These are phyloP conservation scores for Centroberyx gerrardi DNA, from an alignment of 2,797 vertebrate species.

Conservation along the genomic window DNA sequence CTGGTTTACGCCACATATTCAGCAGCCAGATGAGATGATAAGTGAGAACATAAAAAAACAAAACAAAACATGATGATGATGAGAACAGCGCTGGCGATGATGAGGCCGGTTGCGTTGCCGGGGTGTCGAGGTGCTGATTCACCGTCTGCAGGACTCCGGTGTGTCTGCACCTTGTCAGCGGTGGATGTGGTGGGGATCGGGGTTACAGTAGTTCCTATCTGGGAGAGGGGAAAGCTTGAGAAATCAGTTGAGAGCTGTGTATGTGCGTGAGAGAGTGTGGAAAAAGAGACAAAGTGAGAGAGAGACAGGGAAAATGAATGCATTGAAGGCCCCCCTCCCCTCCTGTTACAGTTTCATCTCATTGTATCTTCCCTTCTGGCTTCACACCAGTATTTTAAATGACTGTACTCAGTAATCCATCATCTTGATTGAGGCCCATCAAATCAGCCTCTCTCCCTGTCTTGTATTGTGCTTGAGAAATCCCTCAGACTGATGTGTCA, in stretches of 20 bases:
- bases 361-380: constrained; percentile 1
- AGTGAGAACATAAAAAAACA: constrained; percentile 9
- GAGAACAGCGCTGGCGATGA: constrained; percentile 24
- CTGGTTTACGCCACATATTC: constrained; percentile 38
- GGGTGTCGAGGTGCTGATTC: constrained; percentile 36
- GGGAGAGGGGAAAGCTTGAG: not conserved
- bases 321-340: not conserved
- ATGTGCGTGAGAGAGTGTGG: constrained; percentile 23
- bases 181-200: constrained; percentile 27
- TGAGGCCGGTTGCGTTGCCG: constrained; percentile 12
- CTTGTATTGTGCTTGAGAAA: constrained; percentile 49
- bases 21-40: constrained; percentile 36
- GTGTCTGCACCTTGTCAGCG: constrained; percentile 42
- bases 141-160: constrained; percentile 32
- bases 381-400: constrained; percentile 20
- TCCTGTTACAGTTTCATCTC: constrained; percentile 17
- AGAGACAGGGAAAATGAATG: not conserved
- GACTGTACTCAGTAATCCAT: constrained; percentile 48
- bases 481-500: constrained; percentile 51
- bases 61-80: constrained; percentile 45
- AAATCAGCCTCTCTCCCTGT: constrained; percentile 18
- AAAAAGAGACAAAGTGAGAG: constrained; percentile 5
- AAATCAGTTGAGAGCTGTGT: not conserved
- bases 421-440: constrained; percentile 51
- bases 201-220: constrained; percentile 30